A percentile compares a stretch with the other conserved stretches of the same genome.
Conservation (phyloP, 2,113 vertebrate genomes). For the Anguilla japonica region DNA sequence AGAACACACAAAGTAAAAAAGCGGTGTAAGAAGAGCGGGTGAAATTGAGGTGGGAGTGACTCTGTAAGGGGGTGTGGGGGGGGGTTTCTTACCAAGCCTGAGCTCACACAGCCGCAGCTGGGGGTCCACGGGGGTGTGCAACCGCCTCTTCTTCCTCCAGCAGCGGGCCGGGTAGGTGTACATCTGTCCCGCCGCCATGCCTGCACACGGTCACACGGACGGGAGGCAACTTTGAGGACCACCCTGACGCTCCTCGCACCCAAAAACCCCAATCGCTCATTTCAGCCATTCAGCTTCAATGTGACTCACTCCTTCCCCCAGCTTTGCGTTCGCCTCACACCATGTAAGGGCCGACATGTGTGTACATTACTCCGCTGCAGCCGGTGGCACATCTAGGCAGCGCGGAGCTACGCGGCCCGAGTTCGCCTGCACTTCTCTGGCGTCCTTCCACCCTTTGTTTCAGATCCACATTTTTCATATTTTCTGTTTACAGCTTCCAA, state of each 20-base stretch:
- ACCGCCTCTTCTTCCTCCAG: slow-evolving; percentile 94
- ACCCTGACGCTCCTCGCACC: background rate
- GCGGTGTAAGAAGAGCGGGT: background rate
- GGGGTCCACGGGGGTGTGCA: slow-evolving; percentile 85
- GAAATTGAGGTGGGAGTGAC: background rate
- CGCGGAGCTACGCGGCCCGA: background rate
- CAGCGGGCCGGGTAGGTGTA: slow-evolving; percentile 96
- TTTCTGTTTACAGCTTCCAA: background rate
- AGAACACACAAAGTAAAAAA: background rate
- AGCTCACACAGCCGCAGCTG: slow-evolving; percentile 87
- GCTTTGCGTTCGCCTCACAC: background rate
- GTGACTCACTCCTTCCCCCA: background rate
- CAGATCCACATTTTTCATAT: background rate
- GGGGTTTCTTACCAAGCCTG: slow-evolving; percentile 79
- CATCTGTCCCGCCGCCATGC: slow-evolving; percentile 87
- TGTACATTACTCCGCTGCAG: background rate
- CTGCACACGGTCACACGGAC: slow-evolving; percentile 61
- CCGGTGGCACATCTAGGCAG: background rate
- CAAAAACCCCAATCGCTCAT: background rate
- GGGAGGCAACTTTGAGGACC: slow-evolving; percentile 5
- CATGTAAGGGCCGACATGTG: background rate
- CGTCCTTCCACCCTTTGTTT: background rate
- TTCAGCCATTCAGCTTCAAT: background rate
- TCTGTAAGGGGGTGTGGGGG: background rate
- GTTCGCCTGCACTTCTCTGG: background rate